These are phyloP conservation scores for Ammospiza caudacuta DNA, from an alignment of 2,113 vertebrate species.

Conservation along the genomic window DNA sequence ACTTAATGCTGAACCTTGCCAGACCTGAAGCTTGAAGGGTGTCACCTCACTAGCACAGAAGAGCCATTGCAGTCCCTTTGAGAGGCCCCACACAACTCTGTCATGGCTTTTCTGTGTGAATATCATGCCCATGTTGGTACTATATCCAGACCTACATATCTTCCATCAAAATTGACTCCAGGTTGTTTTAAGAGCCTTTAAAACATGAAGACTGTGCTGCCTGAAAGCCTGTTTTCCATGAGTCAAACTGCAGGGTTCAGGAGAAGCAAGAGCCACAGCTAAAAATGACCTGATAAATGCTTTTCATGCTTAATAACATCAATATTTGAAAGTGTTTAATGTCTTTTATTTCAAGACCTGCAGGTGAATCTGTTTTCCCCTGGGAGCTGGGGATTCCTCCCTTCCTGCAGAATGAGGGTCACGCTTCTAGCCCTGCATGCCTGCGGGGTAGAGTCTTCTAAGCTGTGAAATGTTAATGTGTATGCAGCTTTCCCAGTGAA, in stretches of 20 bases:
- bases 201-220: neutral
- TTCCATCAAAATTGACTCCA: neutral
- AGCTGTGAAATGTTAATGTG: constrained; percentile 59
- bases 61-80: neutral
- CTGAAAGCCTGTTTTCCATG: neutral
- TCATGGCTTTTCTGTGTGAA: neutral
- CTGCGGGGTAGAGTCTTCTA: neutral
- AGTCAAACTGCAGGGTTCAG: neutral
- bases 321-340: constrained; percentile 27
- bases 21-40: neutral
- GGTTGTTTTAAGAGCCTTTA: neutral
- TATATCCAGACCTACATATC: neutral
- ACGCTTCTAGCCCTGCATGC: constrained; percentile 7
- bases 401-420: constrained; percentile 34
- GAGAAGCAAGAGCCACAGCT: neutral
- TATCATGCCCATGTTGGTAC: rapidly evolving
- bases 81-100: neutral
- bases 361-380: constrained; percentile 9
- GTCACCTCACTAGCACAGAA: neutral
- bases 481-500: constrained; percentile 27
- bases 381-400: constrained; percentile 45
- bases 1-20: neutral
- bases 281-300: neutral
- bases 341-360: constrained; percentile 18
- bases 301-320: constrained; percentile 11